phyloP scores from a whole-genome alignment of 2,113 vertebrate species.

The Eonycteris spelaea region DNA sequence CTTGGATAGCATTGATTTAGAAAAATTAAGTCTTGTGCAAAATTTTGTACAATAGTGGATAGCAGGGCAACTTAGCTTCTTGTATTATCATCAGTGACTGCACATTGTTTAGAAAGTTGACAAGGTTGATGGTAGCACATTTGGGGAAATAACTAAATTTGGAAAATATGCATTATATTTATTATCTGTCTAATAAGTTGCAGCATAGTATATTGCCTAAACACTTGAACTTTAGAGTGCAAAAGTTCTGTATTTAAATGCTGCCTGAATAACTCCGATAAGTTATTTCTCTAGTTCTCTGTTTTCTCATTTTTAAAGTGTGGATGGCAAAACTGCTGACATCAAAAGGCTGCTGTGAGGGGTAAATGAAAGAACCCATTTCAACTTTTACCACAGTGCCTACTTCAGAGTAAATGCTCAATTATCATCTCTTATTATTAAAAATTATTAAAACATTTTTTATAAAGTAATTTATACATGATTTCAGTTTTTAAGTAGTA shows the following conservation, averaged over 20 bases:
- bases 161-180: background rate
- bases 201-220: background rate
- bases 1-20: background rate
- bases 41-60: rapidly evolving
- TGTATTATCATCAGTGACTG: background rate
- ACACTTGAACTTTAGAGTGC: background rate
- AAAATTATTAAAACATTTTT: background rate
- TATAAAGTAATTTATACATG: background rate
- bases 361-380: background rate
- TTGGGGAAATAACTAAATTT: background rate
- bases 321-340: background rate
- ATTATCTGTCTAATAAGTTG: background rate
- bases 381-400: background rate
- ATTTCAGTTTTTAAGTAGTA: background rate
- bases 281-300: background rate
- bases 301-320: background rate
- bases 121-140: background rate
- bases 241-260: background rate
- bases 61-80: too few relatives aligned
- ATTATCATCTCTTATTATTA: background rate
- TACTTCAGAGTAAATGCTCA: background rate
- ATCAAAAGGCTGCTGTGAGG: background rate
- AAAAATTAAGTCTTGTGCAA: background rate
- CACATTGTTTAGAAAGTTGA: background rate
- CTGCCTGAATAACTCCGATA: background rate